phyloP scores from a whole-genome alignment of 1,140 invertebrate genomes.

The Saxidomus purpurata region DNA sequence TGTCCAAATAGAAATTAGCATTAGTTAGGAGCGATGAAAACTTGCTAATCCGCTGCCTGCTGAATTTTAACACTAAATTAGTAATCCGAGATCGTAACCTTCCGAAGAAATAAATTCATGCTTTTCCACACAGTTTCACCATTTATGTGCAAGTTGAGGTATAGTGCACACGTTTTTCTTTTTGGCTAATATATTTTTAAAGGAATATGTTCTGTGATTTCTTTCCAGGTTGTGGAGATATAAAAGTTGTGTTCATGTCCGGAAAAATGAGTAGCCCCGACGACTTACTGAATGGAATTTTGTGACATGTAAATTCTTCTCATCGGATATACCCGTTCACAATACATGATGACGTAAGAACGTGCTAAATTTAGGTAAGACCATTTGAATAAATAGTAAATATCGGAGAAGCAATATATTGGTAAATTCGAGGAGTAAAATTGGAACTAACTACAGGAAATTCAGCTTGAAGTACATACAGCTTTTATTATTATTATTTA shows the following conservation, averaged over 20 bases:
- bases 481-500: too few species aligned
- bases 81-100: constrained; percentile 57
- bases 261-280: not conserved
- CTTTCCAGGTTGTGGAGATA: not conserved
- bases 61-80: constrained; percentile 70
- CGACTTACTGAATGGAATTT: not conserved
- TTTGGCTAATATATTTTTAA: not conserved
- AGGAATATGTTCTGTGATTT: constrained; percentile 8
- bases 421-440: too few species aligned
- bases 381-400: too few species aligned
- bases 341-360: not conserved
- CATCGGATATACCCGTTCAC: not conserved
- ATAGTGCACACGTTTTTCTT: not conserved
- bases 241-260: not conserved
- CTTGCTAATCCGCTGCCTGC: constrained; percentile 52
- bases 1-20: constrained; percentile 70
- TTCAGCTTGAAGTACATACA: too few species aligned
- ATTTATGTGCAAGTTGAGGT: constrained; percentile 50
- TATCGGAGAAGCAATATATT: too few species aligned
- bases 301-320: not conserved
- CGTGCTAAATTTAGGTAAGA: not conserved
- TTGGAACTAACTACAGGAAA: too few species aligned
- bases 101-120: constrained; percentile 60
- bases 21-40: constrained; percentile 66
- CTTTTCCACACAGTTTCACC: constrained; percentile 29